Evolutionary conservation across 2,888 invertebrate species (phyloP), one percentile per base, ranked within the genome.

Genomic region (Drosophila nr. perissopoda): DNA sequence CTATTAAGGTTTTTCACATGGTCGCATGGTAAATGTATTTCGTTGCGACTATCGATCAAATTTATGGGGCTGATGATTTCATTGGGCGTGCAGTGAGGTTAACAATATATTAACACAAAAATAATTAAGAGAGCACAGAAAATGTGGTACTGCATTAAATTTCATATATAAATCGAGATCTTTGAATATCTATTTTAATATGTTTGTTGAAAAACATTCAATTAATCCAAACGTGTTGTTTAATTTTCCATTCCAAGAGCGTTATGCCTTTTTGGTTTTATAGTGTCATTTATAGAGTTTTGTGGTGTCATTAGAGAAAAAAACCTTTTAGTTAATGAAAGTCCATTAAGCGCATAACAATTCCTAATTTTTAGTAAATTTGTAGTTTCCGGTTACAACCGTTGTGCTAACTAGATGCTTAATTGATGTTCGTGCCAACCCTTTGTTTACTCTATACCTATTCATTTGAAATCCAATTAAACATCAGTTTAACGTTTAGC

Each of bases 1-100:
- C 64, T 76, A 69, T 69, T 76, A 66, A 76, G 61, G 65, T 52
- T 66, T 76, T 80, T 63, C 59, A 48, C 40, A 63, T 57, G 64
- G 46, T 48, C 25, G 31, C 52, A 33, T 48, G 59, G 54, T 25
- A 58, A 48, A 18, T 74, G 57, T 52, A 11, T 66, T 16, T 38
- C 18, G 34, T 4, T n/a, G 16, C 11, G 27, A 16, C 66, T 64
- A 79, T 79, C 63, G 74, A 77, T 75, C 58, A 77, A 79, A 40
- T 69, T 67, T n/a, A 25, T 46, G 10, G 4, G 40, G 60, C 11
- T 42, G 13, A 38, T 11, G 6, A 29, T 49, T 66, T 49, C 8
- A 49, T 46, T 46, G 25, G 16, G 4, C 7, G 21, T 25, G 16
- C 21, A 46, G 2, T 27, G 27, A 49, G 10, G 18, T 5, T 16